phyloP scores from a whole-genome alignment of 2,113 vertebrate species.

The Caranx ignobilis region DNA sequence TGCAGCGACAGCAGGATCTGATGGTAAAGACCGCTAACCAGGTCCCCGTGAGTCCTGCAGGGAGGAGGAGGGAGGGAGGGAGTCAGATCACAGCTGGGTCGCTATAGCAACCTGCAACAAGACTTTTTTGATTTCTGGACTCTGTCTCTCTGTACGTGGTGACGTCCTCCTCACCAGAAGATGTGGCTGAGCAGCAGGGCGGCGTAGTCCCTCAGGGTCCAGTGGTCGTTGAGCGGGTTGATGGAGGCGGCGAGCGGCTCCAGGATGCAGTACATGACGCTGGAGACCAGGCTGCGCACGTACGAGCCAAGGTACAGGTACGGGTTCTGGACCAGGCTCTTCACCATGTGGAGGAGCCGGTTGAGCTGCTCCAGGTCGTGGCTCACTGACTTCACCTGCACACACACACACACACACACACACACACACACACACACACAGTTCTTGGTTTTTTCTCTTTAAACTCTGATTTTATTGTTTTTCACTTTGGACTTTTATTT shows the following conservation, averaged over 20 bases:
- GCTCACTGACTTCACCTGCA: constrained; percentile 93
- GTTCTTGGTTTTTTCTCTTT: no score
- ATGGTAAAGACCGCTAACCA: constrained; percentile 91
- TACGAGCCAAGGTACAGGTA: constrained; percentile 93
- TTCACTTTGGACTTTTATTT: no score
- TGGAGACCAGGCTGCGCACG: constrained; percentile 91
- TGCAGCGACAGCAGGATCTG: constrained; percentile 94
- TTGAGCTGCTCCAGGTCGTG: constrained; percentile 94
- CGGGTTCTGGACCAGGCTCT: constrained; percentile 92
- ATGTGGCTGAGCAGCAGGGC: constrained; percentile 94
- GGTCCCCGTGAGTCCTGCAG: constrained; percentile 90
- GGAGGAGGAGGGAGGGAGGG: no score
- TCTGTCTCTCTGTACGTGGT: no score
- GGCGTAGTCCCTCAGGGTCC: constrained; percentile 92
- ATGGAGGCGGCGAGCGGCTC: constrained; percentile 95
- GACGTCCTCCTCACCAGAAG: constrained; percentile 84
- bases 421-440: not conserved
- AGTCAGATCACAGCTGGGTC: no score
- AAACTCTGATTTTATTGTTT: no score
- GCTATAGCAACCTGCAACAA: no score
- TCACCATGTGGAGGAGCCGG: constrained; percentile 92
- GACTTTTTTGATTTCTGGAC: no score
- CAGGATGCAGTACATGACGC: constrained; percentile 94
- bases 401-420: not conserved
- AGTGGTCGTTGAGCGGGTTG: constrained; percentile 97